Evolutionary conservation across 2,113 vertebrate species (phyloP).

Genomic region (Chionomys nivalis): DNA sequence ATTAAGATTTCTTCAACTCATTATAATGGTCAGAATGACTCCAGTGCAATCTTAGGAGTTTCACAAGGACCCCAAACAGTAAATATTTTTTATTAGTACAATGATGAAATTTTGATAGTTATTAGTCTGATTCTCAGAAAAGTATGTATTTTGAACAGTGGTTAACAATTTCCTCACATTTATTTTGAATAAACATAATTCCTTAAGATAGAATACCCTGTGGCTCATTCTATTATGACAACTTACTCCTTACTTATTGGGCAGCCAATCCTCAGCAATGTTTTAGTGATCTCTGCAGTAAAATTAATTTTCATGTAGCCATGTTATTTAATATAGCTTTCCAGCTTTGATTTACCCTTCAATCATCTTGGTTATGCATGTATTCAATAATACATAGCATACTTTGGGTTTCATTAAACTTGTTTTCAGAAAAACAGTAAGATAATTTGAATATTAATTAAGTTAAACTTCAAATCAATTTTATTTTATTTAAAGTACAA

Average conservation of each 20-base stretch:
- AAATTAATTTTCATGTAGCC: not conserved
- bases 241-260: not conserved
- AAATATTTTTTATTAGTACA: not conserved
- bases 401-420: not conserved
- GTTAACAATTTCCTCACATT: not conserved
- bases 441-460: not conserved
- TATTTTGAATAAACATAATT: not conserved
- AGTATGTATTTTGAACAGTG: not conserved
- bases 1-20: not conserved
- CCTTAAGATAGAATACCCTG: not conserved
- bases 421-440: not conserved
- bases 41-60: not conserved
- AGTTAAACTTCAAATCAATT: not conserved
- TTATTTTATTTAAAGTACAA: not conserved
- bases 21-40: not conserved
- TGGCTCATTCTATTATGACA: not conserved
- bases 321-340: not conserved
- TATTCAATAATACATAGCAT: not conserved
- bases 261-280: not conserved
- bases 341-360: not conserved
- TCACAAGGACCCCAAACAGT: not conserved
- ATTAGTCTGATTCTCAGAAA: not conserved
- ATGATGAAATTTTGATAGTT: not conserved
- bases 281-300: not conserved
- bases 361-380: not conserved